Conservation (phyloP, 2,113 vertebrate species). For the Macrotis lagotis region DNA sequence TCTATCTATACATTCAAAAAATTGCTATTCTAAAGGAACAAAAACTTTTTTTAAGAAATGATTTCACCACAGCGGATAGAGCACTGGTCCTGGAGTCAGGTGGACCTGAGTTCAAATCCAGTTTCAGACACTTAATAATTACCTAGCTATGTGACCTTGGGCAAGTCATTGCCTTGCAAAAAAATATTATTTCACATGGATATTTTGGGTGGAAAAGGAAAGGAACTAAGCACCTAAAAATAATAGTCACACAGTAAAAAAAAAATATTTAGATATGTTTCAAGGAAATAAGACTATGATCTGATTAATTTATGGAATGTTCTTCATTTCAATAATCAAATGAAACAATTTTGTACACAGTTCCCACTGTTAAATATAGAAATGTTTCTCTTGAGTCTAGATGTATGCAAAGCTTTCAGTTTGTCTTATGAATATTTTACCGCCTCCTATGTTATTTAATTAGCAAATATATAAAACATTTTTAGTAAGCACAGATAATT, state of each 20-base stretch:
- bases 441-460: slow-evolving; percentile 12
- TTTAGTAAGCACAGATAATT: slow-evolving; percentile 51
- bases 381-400: neutral
- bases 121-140: too few species aligned
- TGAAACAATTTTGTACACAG: slow-evolving; percentile 28
- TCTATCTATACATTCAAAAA: slow-evolving; percentile 31
- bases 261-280: neutral
- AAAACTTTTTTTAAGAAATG: too few species aligned
- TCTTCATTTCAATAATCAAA: neutral
- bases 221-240: neutral
- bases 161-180: too few species aligned
- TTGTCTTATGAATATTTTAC: slow-evolving; percentile 14
- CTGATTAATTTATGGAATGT: neutral
- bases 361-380: neutral
- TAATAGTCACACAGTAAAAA: neutral
- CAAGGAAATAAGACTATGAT: neutral
- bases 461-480: slow-evolving; percentile 55
- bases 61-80: too few species aligned
- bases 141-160: too few species aligned
- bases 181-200: slow-evolving; percentile 34
- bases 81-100: too few species aligned
- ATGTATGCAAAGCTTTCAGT: slow-evolving; percentile 48
- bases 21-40: slow-evolving; percentile 5
- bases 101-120: too few species aligned
- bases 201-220: neutral